These are phyloP conservation scores for Mico argentatus DNA, from an alignment of 2,797 vertebrate species.

Conservation along the genomic window DNA sequence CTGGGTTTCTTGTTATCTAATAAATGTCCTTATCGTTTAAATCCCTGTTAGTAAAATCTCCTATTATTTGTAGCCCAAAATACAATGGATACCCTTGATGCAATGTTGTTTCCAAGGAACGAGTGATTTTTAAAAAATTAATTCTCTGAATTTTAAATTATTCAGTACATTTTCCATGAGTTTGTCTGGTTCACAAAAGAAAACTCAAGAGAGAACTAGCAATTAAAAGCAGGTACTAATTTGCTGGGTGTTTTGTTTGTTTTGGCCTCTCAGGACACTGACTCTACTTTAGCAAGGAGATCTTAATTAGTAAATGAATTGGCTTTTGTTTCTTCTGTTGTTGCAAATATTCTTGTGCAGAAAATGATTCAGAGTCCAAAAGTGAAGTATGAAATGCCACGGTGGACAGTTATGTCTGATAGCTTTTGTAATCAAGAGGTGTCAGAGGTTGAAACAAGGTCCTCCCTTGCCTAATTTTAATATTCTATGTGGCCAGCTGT, in stretches of 20 bases:
- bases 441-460: neutral
- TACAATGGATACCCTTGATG: neutral
- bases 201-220: neutral
- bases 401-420: neutral
- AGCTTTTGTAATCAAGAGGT: neutral
- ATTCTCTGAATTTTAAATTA: neutral
- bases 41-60: neutral
- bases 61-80: neutral
- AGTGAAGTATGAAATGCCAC: neutral
- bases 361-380: constrained; percentile 14
- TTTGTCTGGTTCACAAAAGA: neutral
- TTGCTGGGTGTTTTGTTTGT: neutral
- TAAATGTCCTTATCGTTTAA: neutral
- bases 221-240: neutral
- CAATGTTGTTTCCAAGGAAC: neutral
- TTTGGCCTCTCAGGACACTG: neutral
- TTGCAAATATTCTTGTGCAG: neutral
- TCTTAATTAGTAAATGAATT: neutral
- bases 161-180: neutral
- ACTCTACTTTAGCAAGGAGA: neutral
- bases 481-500: neutral
- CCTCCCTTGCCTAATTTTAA: neutral
- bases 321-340: constrained; percentile 6
- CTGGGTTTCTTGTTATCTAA: neutral
- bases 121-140: neutral